Base-by-base conservation (phyloP, 1,140 invertebrate genomes). In the Acromyrmex heyeri region DNA sequence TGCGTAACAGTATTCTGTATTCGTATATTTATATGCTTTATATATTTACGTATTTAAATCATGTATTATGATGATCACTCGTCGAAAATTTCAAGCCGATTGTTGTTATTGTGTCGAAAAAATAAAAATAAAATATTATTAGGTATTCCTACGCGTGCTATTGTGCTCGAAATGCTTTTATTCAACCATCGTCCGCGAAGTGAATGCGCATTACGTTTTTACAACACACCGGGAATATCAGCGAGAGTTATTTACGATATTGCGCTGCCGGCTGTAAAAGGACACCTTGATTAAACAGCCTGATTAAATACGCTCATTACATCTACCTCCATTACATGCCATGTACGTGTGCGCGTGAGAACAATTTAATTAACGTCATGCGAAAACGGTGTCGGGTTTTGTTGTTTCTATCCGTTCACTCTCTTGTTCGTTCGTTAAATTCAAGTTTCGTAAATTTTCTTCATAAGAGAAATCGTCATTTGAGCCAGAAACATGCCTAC, bases 221-320 rank as follows among this genome's bases (percentile, higher is more conserved):
- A 72, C 50, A 81, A 34, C 53, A 34, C 34, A 48, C 70, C 65
- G 34, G 21, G 65, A 27, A 59, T 81, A 81, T 50, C 7, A 72
- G 78, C 34, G 53, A 67, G 61, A 18, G 65, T 82, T 82, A 82
- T 82, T 82, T 82, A 82, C 65, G 78, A 82, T 72, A 82, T 72
- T 82, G 65, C 65, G 24, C 78, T 30, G 78, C 53, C 21, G 21
- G 21, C 50, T 82, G 50, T 44, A 82, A 82, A 72, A 82, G 78
- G 78, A 81, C 64, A 81, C 78, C 34, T 82, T 82, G 78, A 82
- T 82, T 82, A 82, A 82, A 82, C 78, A 72, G 78, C 21, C 67
- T 82, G 78, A 82, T 82, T 82, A 82, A 82, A 82, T 82, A 82
- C 65, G 65, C 78, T 82, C 78, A 82, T 82, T 82, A 82, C 55